Conservation (phyloP, 2,797 vertebrate genomes). For the Carcharodon carcharias region DNA sequence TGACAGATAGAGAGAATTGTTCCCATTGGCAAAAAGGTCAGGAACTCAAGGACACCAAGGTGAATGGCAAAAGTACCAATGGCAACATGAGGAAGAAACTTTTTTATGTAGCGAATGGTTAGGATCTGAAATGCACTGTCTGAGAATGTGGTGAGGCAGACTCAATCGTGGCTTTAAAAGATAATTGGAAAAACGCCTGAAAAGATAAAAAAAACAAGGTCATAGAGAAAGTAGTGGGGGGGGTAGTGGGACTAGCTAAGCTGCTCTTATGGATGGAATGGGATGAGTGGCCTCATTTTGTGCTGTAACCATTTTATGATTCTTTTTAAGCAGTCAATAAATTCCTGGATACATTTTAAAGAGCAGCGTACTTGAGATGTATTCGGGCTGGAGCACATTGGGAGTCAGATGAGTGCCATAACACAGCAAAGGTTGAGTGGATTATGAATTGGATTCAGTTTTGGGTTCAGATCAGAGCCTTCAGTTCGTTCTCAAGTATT, state of each 20-base stretch:
- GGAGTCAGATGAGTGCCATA: background rate
- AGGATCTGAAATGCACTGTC: background rate
- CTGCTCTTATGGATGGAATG: background rate
- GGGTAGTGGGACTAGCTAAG: background rate
- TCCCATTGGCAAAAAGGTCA: background rate
- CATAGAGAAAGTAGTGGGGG: background rate
- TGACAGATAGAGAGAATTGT: background rate
- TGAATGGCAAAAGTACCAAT: background rate
- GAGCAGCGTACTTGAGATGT: background rate
- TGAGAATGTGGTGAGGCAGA: background rate
- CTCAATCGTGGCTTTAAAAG: background rate
- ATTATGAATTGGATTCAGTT: background rate
- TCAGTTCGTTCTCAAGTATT: background rate
- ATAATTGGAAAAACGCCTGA: background rate
- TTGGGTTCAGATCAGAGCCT: background rate
- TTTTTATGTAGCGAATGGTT: background rate
- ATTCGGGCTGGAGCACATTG: background rate
- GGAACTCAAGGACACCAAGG: background rate
- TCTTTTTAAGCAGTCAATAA: background rate
- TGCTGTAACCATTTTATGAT: background rate
- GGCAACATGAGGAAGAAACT: background rate
- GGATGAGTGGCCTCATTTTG: background rate
- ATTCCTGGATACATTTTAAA: background rate
- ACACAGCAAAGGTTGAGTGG: background rate
- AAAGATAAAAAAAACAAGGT: background rate